phyloP scores from a whole-genome alignment of 2,888 invertebrate species.

The Calliopum simillimum region DNA sequence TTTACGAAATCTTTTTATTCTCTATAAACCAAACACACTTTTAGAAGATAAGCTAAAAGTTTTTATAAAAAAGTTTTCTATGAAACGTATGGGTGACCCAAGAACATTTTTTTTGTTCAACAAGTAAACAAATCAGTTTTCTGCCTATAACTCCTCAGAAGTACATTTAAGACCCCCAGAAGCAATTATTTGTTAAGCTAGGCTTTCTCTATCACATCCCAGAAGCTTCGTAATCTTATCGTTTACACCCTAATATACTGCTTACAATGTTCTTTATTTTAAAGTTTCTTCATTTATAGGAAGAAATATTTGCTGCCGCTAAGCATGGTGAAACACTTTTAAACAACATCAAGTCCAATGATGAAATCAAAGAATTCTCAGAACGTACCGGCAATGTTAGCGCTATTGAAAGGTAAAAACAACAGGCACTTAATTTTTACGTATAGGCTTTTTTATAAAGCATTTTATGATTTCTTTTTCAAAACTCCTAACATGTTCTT shows the following conservation, averaged over 20 bases:
- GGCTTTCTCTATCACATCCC: no score
- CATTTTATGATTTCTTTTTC: conserved; percentile 8
- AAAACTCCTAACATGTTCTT: conserved; percentile 1
- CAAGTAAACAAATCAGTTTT: no score
- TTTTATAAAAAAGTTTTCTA: no score
- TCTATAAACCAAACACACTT: no score
- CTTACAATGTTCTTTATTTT: neutral
- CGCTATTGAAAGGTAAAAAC: conserved; percentile 85
- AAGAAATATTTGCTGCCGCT: conserved; percentile 87
- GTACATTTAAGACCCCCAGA: no score
- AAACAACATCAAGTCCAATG: conserved; percentile 75
- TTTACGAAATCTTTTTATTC: no score
- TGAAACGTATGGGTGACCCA: no score
- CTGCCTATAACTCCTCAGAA: no score
- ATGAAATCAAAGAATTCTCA: conserved; percentile 71
- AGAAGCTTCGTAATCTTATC: no score
- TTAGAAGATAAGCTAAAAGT: no score
- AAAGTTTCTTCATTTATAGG: conserved; percentile 68
- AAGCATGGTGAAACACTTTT: conserved; percentile 90
- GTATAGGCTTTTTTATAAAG: conserved; percentile 1
- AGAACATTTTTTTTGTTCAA: no score
- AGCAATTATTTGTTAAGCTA: no score
- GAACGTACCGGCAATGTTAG: conserved; percentile 88
- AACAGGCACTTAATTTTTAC: conserved; percentile 4
- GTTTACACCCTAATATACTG: neutral